Percentiles rank a stretch among this genome's conserved stretches.
Evolutionary conservation across 2,888 invertebrate genomes (phyloP).

Genomic region (Dryococelus australis): DNA sequence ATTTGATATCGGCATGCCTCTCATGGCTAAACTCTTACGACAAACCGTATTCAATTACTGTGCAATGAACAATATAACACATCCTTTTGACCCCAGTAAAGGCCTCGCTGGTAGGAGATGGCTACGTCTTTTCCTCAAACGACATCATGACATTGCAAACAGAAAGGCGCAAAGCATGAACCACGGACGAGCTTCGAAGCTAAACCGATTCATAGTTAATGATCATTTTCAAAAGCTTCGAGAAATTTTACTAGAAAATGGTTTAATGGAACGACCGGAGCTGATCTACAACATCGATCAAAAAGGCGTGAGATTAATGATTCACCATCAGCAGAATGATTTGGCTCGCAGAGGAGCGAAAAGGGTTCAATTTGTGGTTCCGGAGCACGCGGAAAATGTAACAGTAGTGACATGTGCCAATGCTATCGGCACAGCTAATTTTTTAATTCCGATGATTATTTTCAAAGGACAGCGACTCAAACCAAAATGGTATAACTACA

Average conservation of each 20-base stretch:
- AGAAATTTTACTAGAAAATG: background rate
- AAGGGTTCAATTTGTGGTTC: too few species aligned
- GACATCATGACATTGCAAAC: background rate
- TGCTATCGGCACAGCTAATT: background rate
- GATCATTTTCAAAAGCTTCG: background rate
- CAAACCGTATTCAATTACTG: background rate
- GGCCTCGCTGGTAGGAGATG: background rate
- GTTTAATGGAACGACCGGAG: background rate
- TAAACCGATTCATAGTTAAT: background rate
- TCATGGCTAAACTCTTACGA: background rate
- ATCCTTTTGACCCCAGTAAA: background rate
- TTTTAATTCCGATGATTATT: background rate
- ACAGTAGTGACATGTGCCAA: too few species aligned
- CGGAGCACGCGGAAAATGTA: too few species aligned
- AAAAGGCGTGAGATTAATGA: background rate
- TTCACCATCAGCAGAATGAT: background rate
- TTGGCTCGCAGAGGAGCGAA: background rate
- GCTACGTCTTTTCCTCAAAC: background rate
- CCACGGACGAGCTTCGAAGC: background rate
- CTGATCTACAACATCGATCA: background rate
- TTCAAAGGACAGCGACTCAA: too few species aligned
- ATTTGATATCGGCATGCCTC: background rate
- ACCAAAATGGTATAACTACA: too few species aligned
- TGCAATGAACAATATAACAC: background rate
- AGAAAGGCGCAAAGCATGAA: background rate